Evolutionary conservation across 2,113 vertebrate species (phyloP).

Genomic region (chimpanzee (Pan troglodytes)): NHGRI_mPanTro3-v2.1_pri NC_072403.2:23798501-23799000

Average conservation of each 20-base stretch:
- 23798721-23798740: neutral
- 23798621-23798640: conserved; percentile 15
- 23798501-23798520: neutral
- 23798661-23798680: neutral
- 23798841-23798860: neutral
- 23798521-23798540: neutral
- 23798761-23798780: neutral
- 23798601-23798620: conserved; percentile 6
- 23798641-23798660: neutral
- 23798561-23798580: neutral
- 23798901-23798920: neutral
- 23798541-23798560: neutral
- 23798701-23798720: neutral
- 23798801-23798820: neutral
- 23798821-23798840: neutral
- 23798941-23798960: neutral
- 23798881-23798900: neutral
- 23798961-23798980: neutral
- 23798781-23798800: neutral
- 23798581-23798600: neutral
- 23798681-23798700: neutral
- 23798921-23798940: neutral
- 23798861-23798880: neutral
- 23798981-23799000: neutral
- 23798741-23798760: neutral